phyloP scores from a whole-genome alignment of 2,888 invertebrate species.

The Papilio gigon region DNA sequence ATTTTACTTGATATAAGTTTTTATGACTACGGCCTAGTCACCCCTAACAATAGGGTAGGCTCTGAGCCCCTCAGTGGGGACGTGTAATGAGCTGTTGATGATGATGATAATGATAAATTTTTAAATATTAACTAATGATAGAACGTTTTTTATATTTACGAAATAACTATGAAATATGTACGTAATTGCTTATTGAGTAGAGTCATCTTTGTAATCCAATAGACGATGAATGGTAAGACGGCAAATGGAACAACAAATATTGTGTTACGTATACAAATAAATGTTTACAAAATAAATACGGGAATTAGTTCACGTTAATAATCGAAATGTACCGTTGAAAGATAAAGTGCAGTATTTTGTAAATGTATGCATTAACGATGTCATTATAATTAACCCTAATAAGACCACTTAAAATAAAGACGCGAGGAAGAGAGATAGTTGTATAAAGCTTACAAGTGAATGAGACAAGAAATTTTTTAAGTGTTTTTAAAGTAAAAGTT shows the following conservation, averaged over 20 bases:
- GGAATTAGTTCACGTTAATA: conserved; percentile 17
- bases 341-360: conserved; percentile 2
- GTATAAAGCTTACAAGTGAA: background rate
- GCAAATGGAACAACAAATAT: conserved; percentile 13
- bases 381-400: background rate
- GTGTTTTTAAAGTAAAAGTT: conserved; percentile 8
- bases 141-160: no score
- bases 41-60: no score
- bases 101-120: no score
- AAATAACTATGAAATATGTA: background rate
- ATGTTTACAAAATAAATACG: conserved; percentile 13
- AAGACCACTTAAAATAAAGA: background rate
- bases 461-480: background rate
- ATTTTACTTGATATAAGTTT: no score
- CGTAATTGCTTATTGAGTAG: background rate
- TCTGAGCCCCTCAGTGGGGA: no score
- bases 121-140: no score
- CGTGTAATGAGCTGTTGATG: no score
- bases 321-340: conserved; percentile 1
- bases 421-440: background rate
- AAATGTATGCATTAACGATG: background rate
- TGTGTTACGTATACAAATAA: conserved; percentile 1
- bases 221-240: conserved; percentile 5
- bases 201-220: background rate
- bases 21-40: no score